phyloP scores from a whole-genome alignment of 2,888 invertebrate genomes.

The Parnassius orleans region DNA sequence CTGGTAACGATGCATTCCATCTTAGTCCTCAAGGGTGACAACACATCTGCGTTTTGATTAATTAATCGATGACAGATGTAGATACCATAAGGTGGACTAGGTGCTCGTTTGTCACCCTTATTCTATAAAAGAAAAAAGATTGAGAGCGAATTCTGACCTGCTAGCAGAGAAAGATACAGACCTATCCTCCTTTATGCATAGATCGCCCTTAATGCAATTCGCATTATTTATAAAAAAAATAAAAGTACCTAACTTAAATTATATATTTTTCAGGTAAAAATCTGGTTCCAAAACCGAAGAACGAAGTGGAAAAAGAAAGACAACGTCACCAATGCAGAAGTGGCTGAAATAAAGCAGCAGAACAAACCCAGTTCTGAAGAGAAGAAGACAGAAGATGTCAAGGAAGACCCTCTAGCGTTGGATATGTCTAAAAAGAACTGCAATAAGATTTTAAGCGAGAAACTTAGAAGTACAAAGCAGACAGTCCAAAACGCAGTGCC shows the following conservation, averaged over 20 bases:
- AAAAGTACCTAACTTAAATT: not conserved
- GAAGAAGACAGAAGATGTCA: slow-evolving; percentile 50
- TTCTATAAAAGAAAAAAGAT: no score
- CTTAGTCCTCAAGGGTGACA: no score
- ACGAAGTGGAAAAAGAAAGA: slow-evolving; percentile 93
- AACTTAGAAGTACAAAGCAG: slow-evolving; percentile 58
- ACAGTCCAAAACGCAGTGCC: slow-evolving; percentile 41
- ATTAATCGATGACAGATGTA: no score
- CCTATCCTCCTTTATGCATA: no score
- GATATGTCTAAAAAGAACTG: slow-evolving; percentile 73
- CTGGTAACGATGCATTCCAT: no score
- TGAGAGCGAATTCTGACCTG: no score
- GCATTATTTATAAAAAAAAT: no score
- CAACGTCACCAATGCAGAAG: slow-evolving; percentile 93
- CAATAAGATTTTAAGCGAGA: slow-evolving; percentile 67
- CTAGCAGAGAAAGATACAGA: no score
- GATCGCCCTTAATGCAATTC: no score
- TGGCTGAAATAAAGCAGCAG: slow-evolving; percentile 88
- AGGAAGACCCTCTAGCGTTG: slow-evolving; percentile 64
- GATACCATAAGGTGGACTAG: no score
- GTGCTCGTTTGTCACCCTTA: no score
- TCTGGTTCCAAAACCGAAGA: slow-evolving; percentile 93
- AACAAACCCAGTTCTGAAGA: slow-evolving; percentile 59
- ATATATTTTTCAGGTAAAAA: slow-evolving; percentile 86
- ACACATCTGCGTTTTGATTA: no score